These are phyloP conservation scores for Tanypteryx hageni DNA, from an alignment of 2,888 invertebrate species.

Conservation along the genomic window DNA sequence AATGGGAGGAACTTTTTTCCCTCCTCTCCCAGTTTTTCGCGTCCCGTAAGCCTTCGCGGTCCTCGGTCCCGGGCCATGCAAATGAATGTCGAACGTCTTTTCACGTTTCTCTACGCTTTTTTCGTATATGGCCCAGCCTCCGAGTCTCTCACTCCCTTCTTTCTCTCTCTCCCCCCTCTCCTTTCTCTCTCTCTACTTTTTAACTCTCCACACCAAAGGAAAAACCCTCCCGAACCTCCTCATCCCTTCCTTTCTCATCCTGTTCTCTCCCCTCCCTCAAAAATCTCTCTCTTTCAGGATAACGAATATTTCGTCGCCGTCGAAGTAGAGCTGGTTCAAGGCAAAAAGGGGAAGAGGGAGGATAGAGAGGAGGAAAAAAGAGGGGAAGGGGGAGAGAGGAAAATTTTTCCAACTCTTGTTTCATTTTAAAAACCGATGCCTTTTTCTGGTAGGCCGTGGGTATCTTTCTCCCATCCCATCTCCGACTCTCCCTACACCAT, in stretches of 20 bases:
- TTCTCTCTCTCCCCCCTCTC: too few relatives aligned
- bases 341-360: too few relatives aligned
- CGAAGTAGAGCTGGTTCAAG: slow-evolving; percentile 48
- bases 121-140: not conserved
- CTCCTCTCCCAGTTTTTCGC: too few relatives aligned
- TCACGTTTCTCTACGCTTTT: not conserved
- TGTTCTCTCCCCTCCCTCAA: not conserved
- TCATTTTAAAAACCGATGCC: slow-evolving; percentile 58
- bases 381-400: not conserved
- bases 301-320: slow-evolving; percentile 53
- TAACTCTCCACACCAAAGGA: too few relatives aligned
- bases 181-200: not conserved
- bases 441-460: slow-evolving; percentile 30
- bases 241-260: not conserved
- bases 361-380: too few relatives aligned
- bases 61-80: too few relatives aligned
- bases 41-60: too few relatives aligned
- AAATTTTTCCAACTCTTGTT: slow-evolving; percentile 51
- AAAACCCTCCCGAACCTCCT: not conserved
- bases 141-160: not conserved
- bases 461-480: not conserved
- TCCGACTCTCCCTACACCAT: not conserved
- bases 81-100: too few relatives aligned
- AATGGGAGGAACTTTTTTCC: too few relatives aligned
- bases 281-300: not conserved